Percentiles rank a stretch among this genome's conserved stretches.
phyloP scores from a whole-genome alignment of 2,888 invertebrate species.

The Andrena minutula region DNA sequence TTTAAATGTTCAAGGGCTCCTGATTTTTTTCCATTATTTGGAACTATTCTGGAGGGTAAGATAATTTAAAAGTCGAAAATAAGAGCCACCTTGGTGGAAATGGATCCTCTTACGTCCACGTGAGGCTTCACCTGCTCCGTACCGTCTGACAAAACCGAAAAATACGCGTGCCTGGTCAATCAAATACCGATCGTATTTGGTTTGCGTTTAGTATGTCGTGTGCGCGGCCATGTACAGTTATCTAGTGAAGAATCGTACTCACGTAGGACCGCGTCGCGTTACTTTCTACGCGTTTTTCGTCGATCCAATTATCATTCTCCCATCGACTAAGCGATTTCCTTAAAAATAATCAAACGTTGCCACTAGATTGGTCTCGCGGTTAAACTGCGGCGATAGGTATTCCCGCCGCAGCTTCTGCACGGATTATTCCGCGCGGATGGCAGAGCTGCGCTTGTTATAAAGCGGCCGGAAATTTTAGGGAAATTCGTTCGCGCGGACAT shows the following conservation, averaged over 20 bases:
- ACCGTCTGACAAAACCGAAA: conserved; percentile 10
- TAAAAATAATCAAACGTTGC: too few species aligned
- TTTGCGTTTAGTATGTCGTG: conserved; percentile 77
- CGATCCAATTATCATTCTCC: conserved; percentile 35
- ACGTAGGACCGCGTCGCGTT: conserved; percentile 31
- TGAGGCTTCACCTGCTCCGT: conserved; percentile 7
- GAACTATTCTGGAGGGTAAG: too few species aligned
- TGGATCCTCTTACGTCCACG: background rate
- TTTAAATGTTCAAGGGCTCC: too few species aligned
- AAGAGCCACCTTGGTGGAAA: conserved; percentile 1
- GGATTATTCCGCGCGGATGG: background rate
- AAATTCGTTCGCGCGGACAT: background rate
- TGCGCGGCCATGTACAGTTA: conserved; percentile 75
- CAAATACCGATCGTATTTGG: conserved; percentile 75
- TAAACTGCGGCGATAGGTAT: too few species aligned
- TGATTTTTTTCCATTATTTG: too few species aligned
- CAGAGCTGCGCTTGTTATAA: background rate
- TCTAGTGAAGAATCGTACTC: conserved; percentile 39
- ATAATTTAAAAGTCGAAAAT: too few species aligned
- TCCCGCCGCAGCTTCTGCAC: too few species aligned
- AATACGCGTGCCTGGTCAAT: conserved; percentile 65
- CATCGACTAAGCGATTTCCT: background rate
- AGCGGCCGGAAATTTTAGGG: background rate
- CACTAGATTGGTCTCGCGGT: background rate
- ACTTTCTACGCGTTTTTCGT: conserved; percentile 45